phyloP scores from a whole-genome alignment of 1,140 invertebrate species.

The Lethocerus indicus region DNA sequence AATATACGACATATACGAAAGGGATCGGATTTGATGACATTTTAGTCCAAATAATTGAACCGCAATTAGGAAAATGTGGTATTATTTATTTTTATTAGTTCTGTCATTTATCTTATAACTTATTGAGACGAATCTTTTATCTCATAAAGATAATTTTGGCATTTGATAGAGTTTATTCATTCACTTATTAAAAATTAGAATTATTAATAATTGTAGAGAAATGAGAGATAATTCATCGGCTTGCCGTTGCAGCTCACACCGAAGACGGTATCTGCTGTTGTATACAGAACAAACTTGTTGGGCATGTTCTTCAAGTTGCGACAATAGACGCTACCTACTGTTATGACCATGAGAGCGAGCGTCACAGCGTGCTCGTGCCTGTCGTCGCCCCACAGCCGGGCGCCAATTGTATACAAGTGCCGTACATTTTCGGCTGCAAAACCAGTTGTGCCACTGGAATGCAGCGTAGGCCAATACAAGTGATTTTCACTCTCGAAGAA shows the following conservation, averaged over 20 bases:
- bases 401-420: conserved; percentile 37
- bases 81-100: no score
- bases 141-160: no score
- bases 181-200: no score
- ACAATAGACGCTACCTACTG: conserved; percentile 4
- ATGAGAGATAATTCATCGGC: no score
- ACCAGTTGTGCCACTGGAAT: conserved; percentile 65
- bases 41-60: no score
- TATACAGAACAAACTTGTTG: not conserved
- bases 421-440: conserved; percentile 62
- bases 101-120: no score
- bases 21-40: no score
- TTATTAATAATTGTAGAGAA: no score
- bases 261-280: conserved; percentile 7
- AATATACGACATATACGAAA: no score
- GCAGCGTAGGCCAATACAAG: conserved; percentile 50
- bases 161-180: no score
- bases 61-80: no score
- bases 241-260: conserved; percentile 12
- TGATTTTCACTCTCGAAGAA: conserved; percentile 62
- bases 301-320: conserved; percentile 8
- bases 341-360: conserved; percentile 1
- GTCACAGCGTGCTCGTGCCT: conserved; percentile 28
- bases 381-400: conserved; percentile 39
- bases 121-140: no score